phyloP scores from a whole-genome alignment of 2,888 invertebrate genomes.

The Tetanocera ferruginea region DNA sequence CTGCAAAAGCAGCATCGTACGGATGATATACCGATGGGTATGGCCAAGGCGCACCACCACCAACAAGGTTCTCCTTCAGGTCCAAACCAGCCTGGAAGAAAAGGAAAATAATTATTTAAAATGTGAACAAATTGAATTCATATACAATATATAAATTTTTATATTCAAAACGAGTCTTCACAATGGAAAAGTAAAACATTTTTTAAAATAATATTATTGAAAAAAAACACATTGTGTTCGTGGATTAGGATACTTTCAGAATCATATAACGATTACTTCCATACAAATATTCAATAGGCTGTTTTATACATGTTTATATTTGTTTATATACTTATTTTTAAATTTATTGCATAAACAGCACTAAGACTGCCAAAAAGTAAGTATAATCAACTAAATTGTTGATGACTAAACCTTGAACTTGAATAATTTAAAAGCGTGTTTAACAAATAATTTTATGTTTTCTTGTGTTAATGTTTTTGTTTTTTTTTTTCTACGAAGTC shows the following conservation, averaged over 20 bases:
- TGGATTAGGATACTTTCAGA: too few relatives aligned
- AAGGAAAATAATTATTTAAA: constrained; percentile 9
- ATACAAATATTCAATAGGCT: too few relatives aligned
- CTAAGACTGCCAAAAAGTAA: too few relatives aligned
- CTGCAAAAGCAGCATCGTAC: constrained; percentile 92
- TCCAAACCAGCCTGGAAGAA: constrained; percentile 84
- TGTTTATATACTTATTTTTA: background rate
- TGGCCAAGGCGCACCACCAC: constrained; percentile 86
- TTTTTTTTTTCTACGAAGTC: background rate
- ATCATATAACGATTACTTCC: too few relatives aligned
- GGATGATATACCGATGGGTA: constrained; percentile 94
- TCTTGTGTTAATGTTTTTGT: background rate
- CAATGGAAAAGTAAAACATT: too few relatives aligned
- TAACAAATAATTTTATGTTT: constrained; percentile 60
- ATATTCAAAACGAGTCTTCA: too few relatives aligned
- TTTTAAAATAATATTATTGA: too few relatives aligned
- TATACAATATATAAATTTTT: too few relatives aligned
- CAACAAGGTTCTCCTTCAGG: constrained; percentile 89
- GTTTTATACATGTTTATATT: too few relatives aligned
- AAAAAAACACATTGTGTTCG: too few relatives aligned
- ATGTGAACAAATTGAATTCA: too few relatives aligned
- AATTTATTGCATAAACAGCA: too few relatives aligned
- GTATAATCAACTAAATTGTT: background rate
- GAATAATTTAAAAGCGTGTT: constrained; percentile 64
- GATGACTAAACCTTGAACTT: constrained; percentile 60